Evolutionary conservation across 2,113 vertebrate species (phyloP).

Genomic region (Rhea pennata): DNA sequence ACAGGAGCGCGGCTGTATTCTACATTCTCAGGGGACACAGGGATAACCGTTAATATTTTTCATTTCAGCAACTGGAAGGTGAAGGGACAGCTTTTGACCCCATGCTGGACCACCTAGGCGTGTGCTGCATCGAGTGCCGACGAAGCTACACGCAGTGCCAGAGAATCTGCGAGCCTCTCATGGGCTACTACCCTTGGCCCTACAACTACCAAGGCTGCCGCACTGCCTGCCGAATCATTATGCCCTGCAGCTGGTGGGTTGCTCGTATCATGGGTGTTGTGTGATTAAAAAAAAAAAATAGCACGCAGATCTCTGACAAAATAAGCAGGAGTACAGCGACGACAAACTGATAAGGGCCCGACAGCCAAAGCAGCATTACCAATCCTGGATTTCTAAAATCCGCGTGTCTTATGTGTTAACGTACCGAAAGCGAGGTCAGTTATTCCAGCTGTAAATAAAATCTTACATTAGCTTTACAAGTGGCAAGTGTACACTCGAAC

Average conservation of each 20-base stretch:
- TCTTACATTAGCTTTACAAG: conserved; percentile 26
- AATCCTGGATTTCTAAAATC: background rate
- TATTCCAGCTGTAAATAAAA: conserved; percentile 51
- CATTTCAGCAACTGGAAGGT: conserved; percentile 81
- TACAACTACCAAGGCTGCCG: conserved; percentile 92
- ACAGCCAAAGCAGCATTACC: background rate
- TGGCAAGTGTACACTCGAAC: background rate
- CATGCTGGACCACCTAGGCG: conserved; percentile 91
- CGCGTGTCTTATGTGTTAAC: conserved; percentile 6
- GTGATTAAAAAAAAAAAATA: conserved; percentile 52
- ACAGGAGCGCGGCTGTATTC: background rate
- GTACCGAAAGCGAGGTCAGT: conserved; percentile 3
- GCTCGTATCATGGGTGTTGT: conserved; percentile 91
- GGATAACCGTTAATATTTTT: background rate
- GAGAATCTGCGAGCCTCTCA: conserved; percentile 90
- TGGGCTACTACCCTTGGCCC: conserved; percentile 88
- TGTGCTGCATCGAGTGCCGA: conserved; percentile 91
- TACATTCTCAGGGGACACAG: fast-evolving
- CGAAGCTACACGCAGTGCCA: conserved; percentile 92
- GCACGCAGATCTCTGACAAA: background rate
- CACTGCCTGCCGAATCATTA: conserved; percentile 87
- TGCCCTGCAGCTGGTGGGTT: conserved; percentile 98
- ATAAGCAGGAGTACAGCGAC: background rate
- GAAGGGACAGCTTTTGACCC: conserved; percentile 90
- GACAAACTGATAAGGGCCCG: background rate